Evolutionary conservation across 2,888 invertebrate genomes (phyloP).

Genomic region (Alsophila aescularia): DNA sequence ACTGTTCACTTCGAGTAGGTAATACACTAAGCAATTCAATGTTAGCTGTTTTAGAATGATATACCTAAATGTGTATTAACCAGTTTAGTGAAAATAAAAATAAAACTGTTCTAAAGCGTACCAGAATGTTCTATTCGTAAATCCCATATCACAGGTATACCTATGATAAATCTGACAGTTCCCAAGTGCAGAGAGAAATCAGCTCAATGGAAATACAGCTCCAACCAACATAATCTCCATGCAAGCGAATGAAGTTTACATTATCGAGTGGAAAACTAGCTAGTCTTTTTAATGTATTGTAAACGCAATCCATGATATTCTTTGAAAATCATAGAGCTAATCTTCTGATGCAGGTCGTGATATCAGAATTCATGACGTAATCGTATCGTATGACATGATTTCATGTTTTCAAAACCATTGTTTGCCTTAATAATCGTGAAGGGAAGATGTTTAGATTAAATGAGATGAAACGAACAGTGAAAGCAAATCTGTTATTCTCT

Average conservation of each 20-base stretch:
- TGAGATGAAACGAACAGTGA: neutral
- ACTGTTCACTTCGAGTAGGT: too few relatives aligned
- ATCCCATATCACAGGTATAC: neutral
- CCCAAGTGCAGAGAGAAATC: too few relatives aligned
- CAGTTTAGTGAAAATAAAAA: too few relatives aligned
- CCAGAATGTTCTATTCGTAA: conserved; percentile 7
- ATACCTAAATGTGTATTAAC: too few relatives aligned
- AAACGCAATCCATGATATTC: neutral
- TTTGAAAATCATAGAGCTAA: neutral
- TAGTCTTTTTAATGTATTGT: too few relatives aligned
- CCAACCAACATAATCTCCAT: too few relatives aligned
- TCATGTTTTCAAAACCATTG: conserved; percentile 10
- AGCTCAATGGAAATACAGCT: too few relatives aligned
- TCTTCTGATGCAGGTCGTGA: neutral
- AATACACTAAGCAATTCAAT: too few relatives aligned
- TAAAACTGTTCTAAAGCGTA: neutral
- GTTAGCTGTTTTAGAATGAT: too few relatives aligned
- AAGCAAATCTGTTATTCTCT: neutral
- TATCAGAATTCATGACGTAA: neutral
- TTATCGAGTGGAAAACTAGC: too few relatives aligned
- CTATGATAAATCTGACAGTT: neutral
- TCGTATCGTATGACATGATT: too few relatives aligned
- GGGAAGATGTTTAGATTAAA: conserved; percentile 1
- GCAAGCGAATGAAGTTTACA: too few relatives aligned
- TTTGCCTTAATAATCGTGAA: conserved; percentile 10